Conservation (phyloP, 2,888 invertebrate species). For the Rhagonycha fulva region DNA sequence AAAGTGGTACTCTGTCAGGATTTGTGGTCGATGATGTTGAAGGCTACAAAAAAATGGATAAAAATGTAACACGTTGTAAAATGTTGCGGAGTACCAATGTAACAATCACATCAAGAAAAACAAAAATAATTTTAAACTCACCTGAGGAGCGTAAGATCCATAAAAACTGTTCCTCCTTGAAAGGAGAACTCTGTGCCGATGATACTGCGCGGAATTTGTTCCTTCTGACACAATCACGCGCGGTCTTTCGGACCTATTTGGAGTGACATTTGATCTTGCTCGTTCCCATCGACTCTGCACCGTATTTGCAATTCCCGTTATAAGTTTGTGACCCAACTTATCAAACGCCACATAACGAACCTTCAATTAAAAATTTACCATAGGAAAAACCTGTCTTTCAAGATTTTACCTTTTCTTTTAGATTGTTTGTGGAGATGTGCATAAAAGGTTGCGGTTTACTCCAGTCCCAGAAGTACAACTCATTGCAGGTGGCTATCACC, state of each 20-base stretch:
- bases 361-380: conserved; percentile 30
- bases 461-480: conserved; percentile 91
- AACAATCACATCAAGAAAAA: background rate
- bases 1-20: conserved; percentile 42
- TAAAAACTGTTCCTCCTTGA: background rate
- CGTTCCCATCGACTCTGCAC: conserved; percentile 61
- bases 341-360: conserved; percentile 84
- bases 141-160: background rate
- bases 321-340: conserved; percentile 76
- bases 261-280: conserved; percentile 8
- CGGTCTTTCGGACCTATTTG: conserved; percentile 32
- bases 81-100: too few species aligned
- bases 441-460: conserved; percentile 75
- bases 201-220: conserved; percentile 42
- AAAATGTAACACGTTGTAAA: background rate
- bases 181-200: conserved; percentile 37
- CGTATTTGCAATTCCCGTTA: conserved; percentile 80
- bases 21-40: conserved; percentile 9
- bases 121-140: background rate
- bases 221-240: conserved; percentile 49
- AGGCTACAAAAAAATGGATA: background rate
- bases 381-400: conserved; percentile 56
- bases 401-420: conserved; percentile 75
- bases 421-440: conserved; percentile 72
- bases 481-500: conserved; percentile 84